phyloP scores from a whole-genome alignment of 2,797 vertebrate species.

The Antennarius maculatus region DNA sequence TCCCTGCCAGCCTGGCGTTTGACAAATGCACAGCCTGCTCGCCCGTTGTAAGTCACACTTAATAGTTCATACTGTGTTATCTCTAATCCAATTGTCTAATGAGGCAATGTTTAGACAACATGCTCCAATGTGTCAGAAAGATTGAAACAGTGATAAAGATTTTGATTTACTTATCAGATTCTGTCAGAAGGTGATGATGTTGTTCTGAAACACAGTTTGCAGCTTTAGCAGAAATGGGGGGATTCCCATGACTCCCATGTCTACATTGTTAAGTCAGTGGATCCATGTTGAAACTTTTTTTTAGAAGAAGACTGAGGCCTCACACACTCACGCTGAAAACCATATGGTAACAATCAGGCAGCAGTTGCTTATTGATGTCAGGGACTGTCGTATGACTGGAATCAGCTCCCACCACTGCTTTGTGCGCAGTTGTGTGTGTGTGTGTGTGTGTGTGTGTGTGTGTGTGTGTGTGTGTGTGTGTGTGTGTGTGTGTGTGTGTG shows the following conservation, averaged over 20 bases:
- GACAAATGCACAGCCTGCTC: constrained; percentile 99
- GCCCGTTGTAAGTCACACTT: constrained; percentile 85
- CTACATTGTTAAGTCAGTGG: constrained; percentile 50
- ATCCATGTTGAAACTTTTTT: constrained; percentile 69
- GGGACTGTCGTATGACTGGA: constrained; percentile 72
- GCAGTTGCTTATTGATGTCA: constrained; percentile 80
- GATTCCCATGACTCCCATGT: constrained; percentile 63
- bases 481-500: constrained; percentile 17
- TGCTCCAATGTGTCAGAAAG: neutral
- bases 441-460: constrained; percentile 16
- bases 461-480: constrained; percentile 11
- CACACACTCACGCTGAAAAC: constrained; percentile 40
- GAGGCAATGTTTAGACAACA: neutral
- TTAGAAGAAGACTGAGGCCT: constrained; percentile 55
- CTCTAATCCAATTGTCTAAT: neutral
- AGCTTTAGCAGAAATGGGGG: constrained; percentile 54
- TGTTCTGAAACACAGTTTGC: constrained; percentile 62
- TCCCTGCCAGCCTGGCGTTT: constrained; percentile 96
- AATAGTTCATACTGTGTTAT: neutral
- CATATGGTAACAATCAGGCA: constrained; percentile 78
- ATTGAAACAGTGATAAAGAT: neutral
- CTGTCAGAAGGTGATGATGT: constrained; percentile 26
- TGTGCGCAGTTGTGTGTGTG: too few relatives aligned
- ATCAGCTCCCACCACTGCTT: constrained; percentile 64
- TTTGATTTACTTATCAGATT: constrained; percentile 35